Percentiles rank a stretch among this genome's conserved stretches.
phyloP scores from a whole-genome alignment of 2,888 invertebrate genomes.

The Cephus nigrinus region DNA sequence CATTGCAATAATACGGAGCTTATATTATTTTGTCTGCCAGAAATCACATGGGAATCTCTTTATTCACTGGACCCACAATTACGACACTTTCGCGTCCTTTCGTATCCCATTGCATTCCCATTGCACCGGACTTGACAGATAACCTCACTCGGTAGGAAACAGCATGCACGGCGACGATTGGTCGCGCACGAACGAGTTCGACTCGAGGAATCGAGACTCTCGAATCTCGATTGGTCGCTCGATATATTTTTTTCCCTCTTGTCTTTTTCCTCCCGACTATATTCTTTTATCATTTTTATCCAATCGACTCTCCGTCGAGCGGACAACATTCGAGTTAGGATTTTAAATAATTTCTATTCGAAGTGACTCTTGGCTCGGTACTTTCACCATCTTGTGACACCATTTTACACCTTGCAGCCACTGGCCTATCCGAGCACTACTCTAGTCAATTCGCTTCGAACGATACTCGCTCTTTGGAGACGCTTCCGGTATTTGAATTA shows the following conservation, averaged over 20 bases:
- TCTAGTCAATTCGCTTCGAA: background rate
- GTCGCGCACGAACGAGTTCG: slow-evolving; percentile 3
- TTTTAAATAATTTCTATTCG: slow-evolving; percentile 37
- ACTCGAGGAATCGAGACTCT: background rate
- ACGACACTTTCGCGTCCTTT: background rate
- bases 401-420: slow-evolving; percentile 20
- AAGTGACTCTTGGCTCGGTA: slow-evolving; percentile 17
- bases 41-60: background rate
- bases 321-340: slow-evolving; percentile 25
- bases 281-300: slow-evolving; percentile 23
- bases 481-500: background rate
- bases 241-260: background rate
- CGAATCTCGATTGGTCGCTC: background rate
- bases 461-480: background rate
- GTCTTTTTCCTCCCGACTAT: slow-evolving; percentile 5
- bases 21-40: background rate
- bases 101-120: background rate
- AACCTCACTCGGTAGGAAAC: background rate
- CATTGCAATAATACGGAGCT: background rate
- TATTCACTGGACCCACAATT: background rate
- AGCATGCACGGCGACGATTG: background rate
- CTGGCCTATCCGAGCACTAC: slow-evolving; percentile 7
- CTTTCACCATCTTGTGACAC: slow-evolving; percentile 42
- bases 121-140: background rate
- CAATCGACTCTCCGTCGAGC: background rate